Conservation (phyloP, 2,797 vertebrate genomes). For the Phoxinus dragarum region DNA sequence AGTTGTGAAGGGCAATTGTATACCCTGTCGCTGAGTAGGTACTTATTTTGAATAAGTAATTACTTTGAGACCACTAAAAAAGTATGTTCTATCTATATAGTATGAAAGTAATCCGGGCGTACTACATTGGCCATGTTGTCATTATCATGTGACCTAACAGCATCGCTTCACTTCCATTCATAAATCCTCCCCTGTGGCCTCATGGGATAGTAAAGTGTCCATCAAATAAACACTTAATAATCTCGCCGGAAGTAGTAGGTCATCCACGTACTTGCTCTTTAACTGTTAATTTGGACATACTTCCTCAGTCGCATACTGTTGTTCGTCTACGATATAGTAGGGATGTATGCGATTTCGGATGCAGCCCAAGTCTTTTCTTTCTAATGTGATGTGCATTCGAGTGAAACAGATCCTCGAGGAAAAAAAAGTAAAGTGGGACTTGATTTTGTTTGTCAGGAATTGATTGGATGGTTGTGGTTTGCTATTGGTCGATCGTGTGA, state of each 20-base stretch:
- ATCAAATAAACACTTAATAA: background rate
- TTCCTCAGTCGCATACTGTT: background rate
- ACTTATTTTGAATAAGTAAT: background rate
- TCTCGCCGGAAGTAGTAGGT: background rate
- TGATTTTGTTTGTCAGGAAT: no score
- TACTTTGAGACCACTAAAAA: background rate
- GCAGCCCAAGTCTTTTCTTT: background rate
- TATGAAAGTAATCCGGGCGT: background rate
- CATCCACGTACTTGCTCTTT: background rate
- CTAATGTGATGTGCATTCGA: background rate
- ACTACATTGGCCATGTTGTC: background rate
- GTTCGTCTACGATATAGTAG: background rate
- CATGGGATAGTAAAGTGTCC: background rate
- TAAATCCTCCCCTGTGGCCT: background rate
- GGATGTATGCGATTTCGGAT: background rate
- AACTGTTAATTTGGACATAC: background rate
- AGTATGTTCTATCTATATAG: background rate
- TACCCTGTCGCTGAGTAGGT: background rate
- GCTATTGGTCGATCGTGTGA: no score
- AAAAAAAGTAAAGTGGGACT: no score
- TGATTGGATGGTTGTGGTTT: no score
- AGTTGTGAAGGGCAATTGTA: background rate
- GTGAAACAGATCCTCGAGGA: background rate
- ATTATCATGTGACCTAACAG: background rate
- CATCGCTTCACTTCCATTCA: background rate